Evolutionary conservation across 2,888 invertebrate genomes (phyloP).

Genomic region (Amiota communis): DNA sequence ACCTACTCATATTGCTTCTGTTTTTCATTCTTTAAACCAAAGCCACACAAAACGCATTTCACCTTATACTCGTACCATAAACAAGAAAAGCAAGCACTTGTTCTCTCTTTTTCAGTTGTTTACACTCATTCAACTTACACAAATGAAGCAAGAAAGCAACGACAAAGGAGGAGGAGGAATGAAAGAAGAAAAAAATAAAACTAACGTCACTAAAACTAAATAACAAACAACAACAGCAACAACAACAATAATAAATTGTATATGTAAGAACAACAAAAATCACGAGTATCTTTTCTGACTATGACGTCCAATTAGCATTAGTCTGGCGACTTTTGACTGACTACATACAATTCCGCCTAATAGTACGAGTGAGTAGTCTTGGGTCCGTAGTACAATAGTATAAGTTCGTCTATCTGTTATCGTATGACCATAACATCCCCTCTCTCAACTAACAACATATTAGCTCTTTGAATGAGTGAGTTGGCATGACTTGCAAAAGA

Average conservation of each 20-base stretch:
- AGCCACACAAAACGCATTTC: neutral
- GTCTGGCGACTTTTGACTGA: constrained; percentile 17
- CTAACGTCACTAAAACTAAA: neutral
- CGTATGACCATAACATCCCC: neutral
- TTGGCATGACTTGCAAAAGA: constrained; percentile 26
- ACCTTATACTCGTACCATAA: too few species aligned
- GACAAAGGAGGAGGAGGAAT: too few species aligned
- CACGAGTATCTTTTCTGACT: neutral
- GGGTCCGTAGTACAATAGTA: neutral
- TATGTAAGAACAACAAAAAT: constrained; percentile 6
- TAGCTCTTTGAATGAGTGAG: neutral
- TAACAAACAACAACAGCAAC: neutral
- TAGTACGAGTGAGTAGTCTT: too few species aligned
- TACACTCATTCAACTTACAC: neutral
- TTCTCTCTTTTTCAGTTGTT: neutral
- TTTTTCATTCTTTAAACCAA: neutral
- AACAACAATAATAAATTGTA: neutral
- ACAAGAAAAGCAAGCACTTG: neutral
- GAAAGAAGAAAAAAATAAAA: too few species aligned
- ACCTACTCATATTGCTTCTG: neutral
- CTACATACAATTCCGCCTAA: neutral
- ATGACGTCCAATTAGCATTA: constrained; percentile 22
- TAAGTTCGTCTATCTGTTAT: neutral
- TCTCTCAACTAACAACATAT: neutral
- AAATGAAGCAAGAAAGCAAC: too few species aligned